These are phyloP conservation scores for Berghia stephanieae DNA, from an alignment of 1,140 invertebrate species.

Conservation along the genomic window DNA sequence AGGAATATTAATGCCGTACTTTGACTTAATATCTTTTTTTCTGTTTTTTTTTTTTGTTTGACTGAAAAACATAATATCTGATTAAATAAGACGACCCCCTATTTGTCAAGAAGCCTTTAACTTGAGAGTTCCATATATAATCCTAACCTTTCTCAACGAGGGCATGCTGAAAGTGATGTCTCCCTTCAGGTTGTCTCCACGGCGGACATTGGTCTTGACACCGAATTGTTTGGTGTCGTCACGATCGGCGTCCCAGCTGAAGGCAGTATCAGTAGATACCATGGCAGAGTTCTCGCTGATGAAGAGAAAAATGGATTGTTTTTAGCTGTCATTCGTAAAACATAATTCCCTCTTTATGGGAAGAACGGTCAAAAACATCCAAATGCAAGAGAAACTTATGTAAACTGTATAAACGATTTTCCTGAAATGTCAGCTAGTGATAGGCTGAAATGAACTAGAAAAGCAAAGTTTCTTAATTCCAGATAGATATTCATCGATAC, in stretches of 20 bases:
- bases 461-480: no score
- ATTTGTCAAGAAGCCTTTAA: neutral
- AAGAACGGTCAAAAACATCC: no score
- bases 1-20: no score
- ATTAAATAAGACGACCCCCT: no score
- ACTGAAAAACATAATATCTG: no score
- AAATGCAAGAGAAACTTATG: neutral
- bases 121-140: neutral
- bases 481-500: no score
- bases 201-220: neutral
- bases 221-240: constrained; percentile 29
- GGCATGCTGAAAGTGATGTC: neutral
- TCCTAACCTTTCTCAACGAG: neutral
- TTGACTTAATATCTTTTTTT: no score
- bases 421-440: neutral
- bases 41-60: no score
- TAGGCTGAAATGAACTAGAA: neutral
- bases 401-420: neutral
- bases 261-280: constrained; percentile 5
- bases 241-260: constrained; percentile 49
- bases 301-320: neutral
- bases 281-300: neutral
- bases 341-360: no score
- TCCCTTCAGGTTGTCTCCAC: neutral
- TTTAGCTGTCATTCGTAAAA: neutral